Evolutionary conservation across 2,797 vertebrate species (phyloP), one percentile per base, ranked within the genome.

Genomic region (Iguana delicatissima): DNA sequence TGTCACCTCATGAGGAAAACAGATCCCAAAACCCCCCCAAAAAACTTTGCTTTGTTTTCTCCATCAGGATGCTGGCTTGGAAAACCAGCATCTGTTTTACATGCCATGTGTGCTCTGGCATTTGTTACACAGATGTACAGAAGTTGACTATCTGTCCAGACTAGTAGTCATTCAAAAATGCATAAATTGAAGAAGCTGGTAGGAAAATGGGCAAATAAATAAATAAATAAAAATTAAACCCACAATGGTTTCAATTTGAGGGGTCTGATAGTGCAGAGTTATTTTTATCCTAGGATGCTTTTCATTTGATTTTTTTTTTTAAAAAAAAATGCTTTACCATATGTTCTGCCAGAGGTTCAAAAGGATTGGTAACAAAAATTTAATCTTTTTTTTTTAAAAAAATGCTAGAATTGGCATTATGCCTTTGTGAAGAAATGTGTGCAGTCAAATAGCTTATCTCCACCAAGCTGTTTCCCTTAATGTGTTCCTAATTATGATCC

Each of bases 271-370:
- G 96, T 97, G 94, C 96, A 96, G 96, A 92, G 97, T 96, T 98
- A 98, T 98, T 98, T 98, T 98, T 98, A 97, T 98, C 97, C 96
- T 96, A 97, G 97, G 98, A 98, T 98, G 98, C 97, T 98, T 98
- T 98, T 97, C 97, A 98, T 98, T 98, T 98, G 96, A 97, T 96
- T 97, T 93, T 80, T 62, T 96, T 97, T 94, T 35, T 16, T 74
- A 97, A 97, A 97, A 67, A 32, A 32, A 59, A 97, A 97, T 97
- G 96, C 96, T 96, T 97, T 97, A 97, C 97, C 97, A 98, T 96
- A 97, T 98, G 97, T 98, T 97, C 97, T 97, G 96, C 97, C 96
- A 97, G 95, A 95, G 97, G 97, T 98, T 98, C 98, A 98, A 98
- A 98, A 97, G 97, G 95, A 96, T 87, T 96, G 97, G 97, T 97